Conservation (phyloP, 1,140 invertebrate species). For the Drosophila paulistorum region DNA sequence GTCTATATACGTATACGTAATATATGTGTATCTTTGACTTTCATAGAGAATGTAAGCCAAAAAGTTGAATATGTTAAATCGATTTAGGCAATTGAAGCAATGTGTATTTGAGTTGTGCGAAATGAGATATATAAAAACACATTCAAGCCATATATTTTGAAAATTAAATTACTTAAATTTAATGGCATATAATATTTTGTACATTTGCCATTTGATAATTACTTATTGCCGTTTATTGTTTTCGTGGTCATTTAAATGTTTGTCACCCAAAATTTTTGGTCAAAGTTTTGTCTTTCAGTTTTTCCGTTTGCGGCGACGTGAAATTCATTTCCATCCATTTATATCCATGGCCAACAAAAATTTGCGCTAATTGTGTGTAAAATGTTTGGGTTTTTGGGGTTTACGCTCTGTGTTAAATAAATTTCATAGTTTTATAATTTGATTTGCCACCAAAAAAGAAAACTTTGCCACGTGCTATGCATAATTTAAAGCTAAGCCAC, state of each 20-base stretch:
- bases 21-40: slow-evolving; percentile 2
- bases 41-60: not conserved
- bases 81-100: not conserved
- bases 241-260: slow-evolving; percentile 10
- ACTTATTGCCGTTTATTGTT: not conserved
- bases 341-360: slow-evolving; percentile 7
- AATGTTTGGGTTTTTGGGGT: slow-evolving; percentile 13
- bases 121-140: not conserved
- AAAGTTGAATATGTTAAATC: slow-evolving; percentile 6
- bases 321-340: slow-evolving; percentile 9
- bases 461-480: slow-evolving; percentile 14
- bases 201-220: slow-evolving; percentile 1
- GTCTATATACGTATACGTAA: not conserved
- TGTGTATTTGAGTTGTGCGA: not conserved
- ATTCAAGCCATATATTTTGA: not conserved
- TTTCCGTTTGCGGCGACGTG: not conserved
- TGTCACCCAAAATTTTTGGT: not conserved
- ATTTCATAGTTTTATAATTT: not conserved
- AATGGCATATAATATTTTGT: not conserved
- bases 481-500: slow-evolving; percentile 2
- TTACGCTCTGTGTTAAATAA: slow-evolving; percentile 7
- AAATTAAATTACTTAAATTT: slow-evolving; percentile 7
- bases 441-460: slow-evolving; percentile 14
- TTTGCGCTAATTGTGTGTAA: slow-evolving; percentile 18
- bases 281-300: not conserved